Evolutionary conservation across 2,797 vertebrate genomes (phyloP), one percentile per base, ranked within the genome.

Genomic region (Discoglossus pictus): DNA sequence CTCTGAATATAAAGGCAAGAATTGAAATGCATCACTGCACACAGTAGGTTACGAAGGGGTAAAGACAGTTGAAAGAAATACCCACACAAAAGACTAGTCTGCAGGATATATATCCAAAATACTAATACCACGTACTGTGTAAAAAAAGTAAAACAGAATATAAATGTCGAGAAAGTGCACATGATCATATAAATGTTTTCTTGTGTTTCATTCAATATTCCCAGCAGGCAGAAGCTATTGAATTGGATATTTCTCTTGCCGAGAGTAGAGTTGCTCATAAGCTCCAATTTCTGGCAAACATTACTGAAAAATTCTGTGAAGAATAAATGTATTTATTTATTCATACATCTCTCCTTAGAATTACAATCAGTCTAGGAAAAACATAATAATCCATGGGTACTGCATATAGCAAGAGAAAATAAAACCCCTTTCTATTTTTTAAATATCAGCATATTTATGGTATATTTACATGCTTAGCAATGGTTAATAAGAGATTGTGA

Each of bases 11-110:
- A 64, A 65, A 52, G 52, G 38, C 25, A 25, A 51, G 61, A 42
- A 65, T 59, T 71, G 68, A 65, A 71, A 59, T 71, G 61, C 68
- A 64, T 38, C 43, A 34, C 40, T 61, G 53, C 44, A 65, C 68
- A 51, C 68, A 52, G 68, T 61, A 21, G 68, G 44, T 58, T 59
- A 58, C 17, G 44, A 65, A 64, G 39, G 68, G 61, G 61, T 71
- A 71, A 65, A 71, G 61, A 55, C 15, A 59, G 43, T 36, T 71
- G 51, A 71, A 58, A 71, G 54, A 62, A 71, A 58, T 58, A 65
- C 12, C 53, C 59, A 65, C 61, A 64, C 68, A 70, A 70, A 71
- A 65, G 68, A 23, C 36, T 21, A 52, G 60, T 71, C 53, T 25
- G 15, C 27, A 4, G 44, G 53, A 64, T 52, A 35, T 24, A 59